These are phyloP conservation scores for Taurulus bubalis DNA, from an alignment of 2,113 vertebrate species.

Conservation along the genomic window DNA sequence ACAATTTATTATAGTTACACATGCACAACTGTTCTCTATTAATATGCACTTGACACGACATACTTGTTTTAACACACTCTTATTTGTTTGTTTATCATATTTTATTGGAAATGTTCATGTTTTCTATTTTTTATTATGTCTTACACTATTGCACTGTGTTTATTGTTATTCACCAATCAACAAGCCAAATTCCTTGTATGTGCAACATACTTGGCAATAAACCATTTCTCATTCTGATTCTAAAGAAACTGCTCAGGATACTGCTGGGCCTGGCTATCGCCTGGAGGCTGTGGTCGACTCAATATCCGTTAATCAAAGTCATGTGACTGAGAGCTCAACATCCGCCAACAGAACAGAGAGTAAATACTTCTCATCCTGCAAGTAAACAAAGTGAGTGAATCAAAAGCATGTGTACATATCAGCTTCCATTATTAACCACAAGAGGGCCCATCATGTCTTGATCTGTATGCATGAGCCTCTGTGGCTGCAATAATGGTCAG, in stretches of 20 bases:
- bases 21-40: neutral
- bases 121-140: neutral
- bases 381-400: constrained; percentile 22
- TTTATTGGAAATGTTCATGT: no score
- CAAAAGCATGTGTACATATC: neutral
- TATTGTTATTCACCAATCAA: neutral
- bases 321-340: constrained; percentile 33
- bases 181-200: neutral
- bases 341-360: constrained; percentile 34
- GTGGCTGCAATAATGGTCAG: constrained; percentile 44
- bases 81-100: no score
- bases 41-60: neutral
- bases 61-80: no score
- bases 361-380: constrained; percentile 46
- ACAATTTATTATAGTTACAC: no score
- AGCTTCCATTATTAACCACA: constrained; percentile 31
- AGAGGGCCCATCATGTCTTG: constrained; percentile 43
- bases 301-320: constrained; percentile 15
- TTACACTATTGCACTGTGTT: neutral
- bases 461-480: constrained; percentile 26
- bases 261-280: neutral
- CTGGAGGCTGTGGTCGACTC: constrained; percentile 10
- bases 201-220: neutral
- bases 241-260: neutral
- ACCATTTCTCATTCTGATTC: neutral